A percentile compares a stretch with the other conserved stretches of the same genome.
Evolutionary conservation across 1,140 invertebrate species (phyloP).

Genomic region (Sminthurinus signatus): DNA sequence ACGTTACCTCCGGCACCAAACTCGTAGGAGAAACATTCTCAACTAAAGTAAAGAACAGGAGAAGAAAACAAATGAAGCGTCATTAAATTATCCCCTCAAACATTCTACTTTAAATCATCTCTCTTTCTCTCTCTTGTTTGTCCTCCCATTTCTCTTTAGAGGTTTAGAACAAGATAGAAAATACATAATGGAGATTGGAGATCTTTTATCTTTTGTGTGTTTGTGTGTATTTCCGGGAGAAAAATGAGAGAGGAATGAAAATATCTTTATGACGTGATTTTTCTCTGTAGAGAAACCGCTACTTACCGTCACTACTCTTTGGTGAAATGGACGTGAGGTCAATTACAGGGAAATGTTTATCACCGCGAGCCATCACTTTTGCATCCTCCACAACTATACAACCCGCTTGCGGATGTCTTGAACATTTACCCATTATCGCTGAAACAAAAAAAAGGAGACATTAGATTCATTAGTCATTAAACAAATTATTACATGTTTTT

Average conservation of each 20-base stretch:
- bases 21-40: slow-evolving; percentile 39
- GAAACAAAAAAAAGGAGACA: slow-evolving; percentile 15
- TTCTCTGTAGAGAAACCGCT: too few species aligned
- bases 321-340: slow-evolving; percentile 41
- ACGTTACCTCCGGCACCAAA: slow-evolving; percentile 38
- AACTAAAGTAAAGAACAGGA: slow-evolving; percentile 31
- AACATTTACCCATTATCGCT: slow-evolving; percentile 42
- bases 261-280: not conserved
- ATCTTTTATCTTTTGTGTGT: too few species aligned
- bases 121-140: not conserved
- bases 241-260: not conserved
- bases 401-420: slow-evolving; percentile 55
- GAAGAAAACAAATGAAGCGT: too few species aligned
- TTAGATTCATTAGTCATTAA: not conserved
- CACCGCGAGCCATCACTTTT: slow-evolving; percentile 67
- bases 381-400: slow-evolving; percentile 84
- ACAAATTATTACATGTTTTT: too few species aligned
- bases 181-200: too few species aligned
- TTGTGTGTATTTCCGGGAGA: too few species aligned
- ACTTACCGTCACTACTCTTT: slow-evolving; percentile 37
- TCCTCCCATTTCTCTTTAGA: not conserved
- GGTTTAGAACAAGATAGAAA: too few species aligned
- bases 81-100: not conserved
- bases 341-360: slow-evolving; percentile 41
- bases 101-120: not conserved